Conservation (phyloP, 2,797 vertebrate species). For the Rhinoraja longicauda region DNA sequence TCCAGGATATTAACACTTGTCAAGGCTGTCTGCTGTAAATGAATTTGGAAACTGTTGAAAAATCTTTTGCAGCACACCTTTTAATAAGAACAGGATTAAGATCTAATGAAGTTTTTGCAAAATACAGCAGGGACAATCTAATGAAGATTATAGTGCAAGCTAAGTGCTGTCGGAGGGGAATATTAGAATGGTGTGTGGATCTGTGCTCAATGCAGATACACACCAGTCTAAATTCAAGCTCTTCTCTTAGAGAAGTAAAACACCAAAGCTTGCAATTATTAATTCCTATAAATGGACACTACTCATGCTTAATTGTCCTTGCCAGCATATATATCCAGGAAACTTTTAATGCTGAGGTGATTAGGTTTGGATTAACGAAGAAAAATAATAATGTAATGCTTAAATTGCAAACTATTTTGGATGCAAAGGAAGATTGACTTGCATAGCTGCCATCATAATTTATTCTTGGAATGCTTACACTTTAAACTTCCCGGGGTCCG, state of each 20-base stretch:
- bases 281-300: not conserved
- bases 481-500: too few species aligned
- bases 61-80: not conserved
- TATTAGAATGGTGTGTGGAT: not conserved
- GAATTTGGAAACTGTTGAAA: not conserved
- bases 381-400: not conserved
- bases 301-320: not conserved
- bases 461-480: too few species aligned
- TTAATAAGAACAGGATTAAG: not conserved
- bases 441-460: not conserved
- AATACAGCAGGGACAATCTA: not conserved
- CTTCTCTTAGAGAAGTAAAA: not conserved
- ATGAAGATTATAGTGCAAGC: not conserved
- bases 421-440: not conserved
- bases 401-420: not conserved
- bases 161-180: not conserved
- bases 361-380: not conserved
- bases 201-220: too few species aligned
- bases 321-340: not conserved
- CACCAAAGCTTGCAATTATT: not conserved
- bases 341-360: not conserved
- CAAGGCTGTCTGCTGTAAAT: not conserved
- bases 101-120: slow-evolving; percentile 1
- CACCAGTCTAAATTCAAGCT: not conserved
- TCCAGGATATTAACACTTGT: not conserved